Conservation (phyloP, 2,888 invertebrate genomes). For the Plagodis pulveraria region DNA sequence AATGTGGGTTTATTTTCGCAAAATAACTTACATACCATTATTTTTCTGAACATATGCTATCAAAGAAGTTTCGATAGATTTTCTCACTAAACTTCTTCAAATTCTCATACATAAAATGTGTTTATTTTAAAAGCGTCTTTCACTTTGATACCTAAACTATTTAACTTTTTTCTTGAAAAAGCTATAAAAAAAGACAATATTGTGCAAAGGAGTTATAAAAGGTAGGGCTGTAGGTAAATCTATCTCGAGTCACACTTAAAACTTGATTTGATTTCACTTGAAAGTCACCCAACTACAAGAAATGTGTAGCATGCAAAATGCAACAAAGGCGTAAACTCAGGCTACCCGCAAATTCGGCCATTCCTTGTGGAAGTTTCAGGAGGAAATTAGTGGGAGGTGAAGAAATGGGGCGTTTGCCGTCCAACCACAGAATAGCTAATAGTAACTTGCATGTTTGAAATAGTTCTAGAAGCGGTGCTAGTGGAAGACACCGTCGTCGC, state of each 20-base stretch:
- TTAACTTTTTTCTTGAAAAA: too few relatives aligned
- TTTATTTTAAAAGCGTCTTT: too few relatives aligned
- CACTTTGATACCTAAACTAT: too few relatives aligned
- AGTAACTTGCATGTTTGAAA: background rate
- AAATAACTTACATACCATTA: background rate
- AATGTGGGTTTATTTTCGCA: too few relatives aligned
- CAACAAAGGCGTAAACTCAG: conserved; percentile 44
- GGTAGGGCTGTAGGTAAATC: background rate
- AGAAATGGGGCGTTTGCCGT: conserved; percentile 54
- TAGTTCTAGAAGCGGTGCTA: background rate
- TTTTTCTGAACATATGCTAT: background rate
- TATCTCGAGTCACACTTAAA: background rate
- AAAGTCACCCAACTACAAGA: conserved; percentile 12
- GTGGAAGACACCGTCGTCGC: too few relatives aligned
- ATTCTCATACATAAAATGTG: too few relatives aligned
- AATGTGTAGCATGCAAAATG: conserved; percentile 25
- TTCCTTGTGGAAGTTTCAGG: conserved; percentile 60
- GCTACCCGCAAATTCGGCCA: conserved; percentile 52
- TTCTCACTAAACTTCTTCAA: too few relatives aligned
- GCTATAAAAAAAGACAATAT: too few relatives aligned
- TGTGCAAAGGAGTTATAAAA: too few relatives aligned
- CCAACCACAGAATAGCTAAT: conserved; percentile 10
- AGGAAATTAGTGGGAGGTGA: conserved; percentile 64
- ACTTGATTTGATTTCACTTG: background rate
- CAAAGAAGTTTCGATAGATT: too few relatives aligned